phyloP scores from a whole-genome alignment of 2,113 vertebrate species.

The Bambusicola thoracicus region DNA sequence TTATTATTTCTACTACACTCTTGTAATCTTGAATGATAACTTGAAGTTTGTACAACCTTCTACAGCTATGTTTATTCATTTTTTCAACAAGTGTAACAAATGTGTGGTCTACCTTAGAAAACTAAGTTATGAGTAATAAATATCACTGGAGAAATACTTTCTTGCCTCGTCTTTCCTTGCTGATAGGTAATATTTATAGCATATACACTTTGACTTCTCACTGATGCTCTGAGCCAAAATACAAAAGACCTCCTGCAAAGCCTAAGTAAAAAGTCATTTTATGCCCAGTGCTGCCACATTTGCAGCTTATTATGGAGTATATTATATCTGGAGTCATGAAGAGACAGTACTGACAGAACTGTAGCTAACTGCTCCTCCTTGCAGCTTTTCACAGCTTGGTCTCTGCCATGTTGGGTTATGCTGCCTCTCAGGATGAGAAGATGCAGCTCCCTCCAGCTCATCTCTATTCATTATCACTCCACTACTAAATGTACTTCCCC shows the following conservation, averaged over 20 bases:
- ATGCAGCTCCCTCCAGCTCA: neutral
- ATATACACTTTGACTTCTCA: neutral
- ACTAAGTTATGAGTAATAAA: neutral
- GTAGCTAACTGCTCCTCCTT: neutral
- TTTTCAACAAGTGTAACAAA: neutral
- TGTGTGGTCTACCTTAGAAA: neutral
- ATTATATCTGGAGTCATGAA: neutral
- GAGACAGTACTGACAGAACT: neutral
- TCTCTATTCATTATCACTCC: neutral
- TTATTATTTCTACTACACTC: neutral
- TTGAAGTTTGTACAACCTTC: neutral
- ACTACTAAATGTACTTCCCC: neutral
- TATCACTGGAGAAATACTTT: neutral
- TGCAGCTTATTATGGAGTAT: neutral
- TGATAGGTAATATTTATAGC: neutral
- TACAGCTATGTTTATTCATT: neutral
- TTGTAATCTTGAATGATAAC: neutral
- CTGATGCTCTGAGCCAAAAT: neutral
- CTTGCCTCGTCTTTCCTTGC: neutral
- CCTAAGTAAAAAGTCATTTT: neutral
- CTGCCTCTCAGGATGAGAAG: rapidly evolving
- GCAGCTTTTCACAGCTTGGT: neutral
- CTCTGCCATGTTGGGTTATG: neutral
- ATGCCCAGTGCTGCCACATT: neutral
- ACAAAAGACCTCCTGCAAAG: neutral